Conservation (phyloP, 2,113 vertebrate genomes). For the Carollia perspicillata region DNA sequence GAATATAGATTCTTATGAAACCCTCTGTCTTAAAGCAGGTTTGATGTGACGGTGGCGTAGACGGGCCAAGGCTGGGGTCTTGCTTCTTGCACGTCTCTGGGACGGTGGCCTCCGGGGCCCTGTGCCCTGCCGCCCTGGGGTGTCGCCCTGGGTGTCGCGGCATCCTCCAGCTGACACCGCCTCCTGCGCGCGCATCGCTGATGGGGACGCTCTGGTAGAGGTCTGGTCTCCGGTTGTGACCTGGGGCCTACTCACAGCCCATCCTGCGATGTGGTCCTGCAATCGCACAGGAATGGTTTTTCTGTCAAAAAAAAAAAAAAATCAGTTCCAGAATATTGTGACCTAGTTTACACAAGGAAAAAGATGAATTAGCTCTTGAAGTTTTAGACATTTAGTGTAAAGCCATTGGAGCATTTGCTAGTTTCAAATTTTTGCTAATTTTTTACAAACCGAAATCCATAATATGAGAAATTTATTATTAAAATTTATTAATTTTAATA, state of each 20-base stretch:
- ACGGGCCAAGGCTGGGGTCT: accelerated
- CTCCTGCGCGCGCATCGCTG: accelerated
- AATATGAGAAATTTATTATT: background rate
- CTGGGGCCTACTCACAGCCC: background rate
- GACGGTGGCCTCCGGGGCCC: accelerated
- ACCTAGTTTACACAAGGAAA: background rate
- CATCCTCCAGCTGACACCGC: background rate
- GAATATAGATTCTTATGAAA: background rate
- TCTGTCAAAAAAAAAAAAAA: background rate
- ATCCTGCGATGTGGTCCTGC: background rate
- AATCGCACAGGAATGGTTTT: conserved; percentile 13
- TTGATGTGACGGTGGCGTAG: too few species aligned
- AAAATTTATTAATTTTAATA: background rate
- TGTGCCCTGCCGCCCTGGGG: background rate
- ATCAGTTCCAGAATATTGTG: conserved; percentile 14
- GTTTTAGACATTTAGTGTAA: conserved; percentile 22
- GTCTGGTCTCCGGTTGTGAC: background rate
- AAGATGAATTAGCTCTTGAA: conserved; percentile 25
- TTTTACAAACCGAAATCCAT: background rate
- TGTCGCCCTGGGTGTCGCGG: background rate
- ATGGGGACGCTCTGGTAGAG: background rate
- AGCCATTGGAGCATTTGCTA: background rate
- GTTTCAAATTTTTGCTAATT: conserved; percentile 36
- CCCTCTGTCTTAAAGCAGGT: background rate
- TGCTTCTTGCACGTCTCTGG: background rate